Base-by-base conservation (phyloP, 2,888 invertebrate genomes). In the Aspidiotus destructor region DNA sequence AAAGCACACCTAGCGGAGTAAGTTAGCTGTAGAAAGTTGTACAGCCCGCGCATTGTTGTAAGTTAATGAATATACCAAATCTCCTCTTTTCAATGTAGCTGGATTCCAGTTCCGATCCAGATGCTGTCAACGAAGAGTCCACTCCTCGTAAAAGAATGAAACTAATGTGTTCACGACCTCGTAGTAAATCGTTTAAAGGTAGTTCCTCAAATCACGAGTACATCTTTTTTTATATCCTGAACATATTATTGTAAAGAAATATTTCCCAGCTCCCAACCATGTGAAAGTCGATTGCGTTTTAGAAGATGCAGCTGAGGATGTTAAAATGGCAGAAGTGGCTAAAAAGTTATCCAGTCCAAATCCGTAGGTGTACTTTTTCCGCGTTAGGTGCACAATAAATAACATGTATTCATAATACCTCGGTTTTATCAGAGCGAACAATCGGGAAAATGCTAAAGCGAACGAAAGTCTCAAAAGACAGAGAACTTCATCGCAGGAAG, bases 121-220 rank as follows among this genome's bases (percentile, higher is more conserved):
- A 67, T 55, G 70, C 70, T 60, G 63, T 69, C 13, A 74, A 74
- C 70, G 81, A 81, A 70, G 84, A 84, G 2, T 84, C 84, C 0
- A 83, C 84, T 11, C 84, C 84, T 1, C 79, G 84, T 55, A 84
- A 84, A 76, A 67, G 60, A 48, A 67, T 67, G 60, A 67, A 67
- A 67, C 52, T 67, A 48, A 48, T 58, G 28, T 67, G 41, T 44
- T 15, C 60, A 0, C 42, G 58, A 58, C 52, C 57, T 44, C 55
- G 58, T 6, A 58, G 41, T n/a, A 67, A 67, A 16, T 67, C 67
- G n/a, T 67, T 42, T 40, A 67, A 67, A 67, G 48, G 67, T 67
- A 40, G 40, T 28, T 28, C 28, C 28, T 28, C 28, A 5, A 28
- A 28, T 5, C 2, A 28, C 28, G 28, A 28, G 52, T 53, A 63